phyloP scores from a whole-genome alignment of 2,113 vertebrate genomes.

The Melanotaenia duboulayi region DNA sequence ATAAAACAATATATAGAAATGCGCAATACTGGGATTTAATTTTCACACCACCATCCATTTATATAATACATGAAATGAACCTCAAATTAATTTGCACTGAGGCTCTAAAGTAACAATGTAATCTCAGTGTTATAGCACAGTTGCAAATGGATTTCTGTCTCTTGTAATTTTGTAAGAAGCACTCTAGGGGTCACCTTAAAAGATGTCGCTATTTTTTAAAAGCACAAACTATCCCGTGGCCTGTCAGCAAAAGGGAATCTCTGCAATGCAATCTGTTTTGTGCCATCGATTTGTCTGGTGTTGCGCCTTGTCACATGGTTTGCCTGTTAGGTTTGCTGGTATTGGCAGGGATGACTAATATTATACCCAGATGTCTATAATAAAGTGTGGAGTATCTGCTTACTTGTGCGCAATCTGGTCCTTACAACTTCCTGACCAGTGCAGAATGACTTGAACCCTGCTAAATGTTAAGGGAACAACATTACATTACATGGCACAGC shows the following conservation, averaged over 20 bases:
- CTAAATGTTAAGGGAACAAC: constrained; percentile 81
- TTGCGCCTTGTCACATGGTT: constrained; percentile 80
- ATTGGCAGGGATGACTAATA: constrained; percentile 86
- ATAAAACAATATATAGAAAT: constrained; percentile 86
- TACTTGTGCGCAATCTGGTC: constrained; percentile 79
- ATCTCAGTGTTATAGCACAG: constrained; percentile 84
- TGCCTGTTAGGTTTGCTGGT: constrained; percentile 79
- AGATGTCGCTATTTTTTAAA: constrained; percentile 86
- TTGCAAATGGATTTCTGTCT: constrained; percentile 88
- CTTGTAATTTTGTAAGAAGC: constrained; percentile 85
- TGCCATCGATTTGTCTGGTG: constrained; percentile 82
- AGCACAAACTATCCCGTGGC: constrained; percentile 79
- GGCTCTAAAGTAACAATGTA: constrained; percentile 86
- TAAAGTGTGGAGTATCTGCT: constrained; percentile 84
- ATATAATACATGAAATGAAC: constrained; percentile 86
- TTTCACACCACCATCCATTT: constrained; percentile 84
- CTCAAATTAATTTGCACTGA: constrained; percentile 85
- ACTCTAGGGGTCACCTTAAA: constrained; percentile 87
- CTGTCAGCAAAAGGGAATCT: constrained; percentile 83
- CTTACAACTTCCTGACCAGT: constrained; percentile 79
- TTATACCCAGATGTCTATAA: constrained; percentile 86
- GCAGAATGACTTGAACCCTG: constrained; percentile 78
- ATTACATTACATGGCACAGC: constrained; percentile 69
- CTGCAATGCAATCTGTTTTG: constrained; percentile 85
- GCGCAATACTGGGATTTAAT: constrained; percentile 83